Conservation (phyloP, 30 jellyfish, hydroid and myxozoan genomes). For the Cassiopea andromeda region DNA sequence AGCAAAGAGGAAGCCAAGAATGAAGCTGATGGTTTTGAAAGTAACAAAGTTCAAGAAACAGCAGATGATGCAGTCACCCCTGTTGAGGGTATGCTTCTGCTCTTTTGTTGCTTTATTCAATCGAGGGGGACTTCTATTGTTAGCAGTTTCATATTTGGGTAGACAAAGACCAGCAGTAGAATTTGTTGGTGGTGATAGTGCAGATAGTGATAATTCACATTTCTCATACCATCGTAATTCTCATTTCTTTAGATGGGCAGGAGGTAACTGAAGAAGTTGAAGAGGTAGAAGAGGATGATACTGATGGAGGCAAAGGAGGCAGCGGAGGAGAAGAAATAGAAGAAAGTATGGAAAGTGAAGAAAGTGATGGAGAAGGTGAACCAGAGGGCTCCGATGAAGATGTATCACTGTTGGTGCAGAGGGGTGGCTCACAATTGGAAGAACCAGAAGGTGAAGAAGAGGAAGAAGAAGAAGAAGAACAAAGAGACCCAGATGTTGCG, state of each 20-base stretch:
- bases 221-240: not conserved
- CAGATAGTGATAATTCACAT: not conserved
- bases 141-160: no score
- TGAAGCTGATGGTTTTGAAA: not conserved
- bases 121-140: no score
- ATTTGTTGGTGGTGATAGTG: no score
- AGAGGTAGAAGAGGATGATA: conserved; percentile 18
- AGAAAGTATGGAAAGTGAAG: conserved; percentile 23
- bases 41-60: not conserved
- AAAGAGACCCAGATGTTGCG: conserved; percentile 43
- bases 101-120: no score
- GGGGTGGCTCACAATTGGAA: not conserved
- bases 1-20: not conserved
- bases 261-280: conserved; percentile 29
- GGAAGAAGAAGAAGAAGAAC: conserved; percentile 43
- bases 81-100: not conserved
- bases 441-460: conserved; percentile 52
- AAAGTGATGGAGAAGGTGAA: conserved; percentile 35
- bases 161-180: no score
- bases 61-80: not conserved
- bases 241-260: not conserved
- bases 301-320: conserved; percentile 1
- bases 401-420: conserved; percentile 47
- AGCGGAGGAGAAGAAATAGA: conserved; percentile 27
- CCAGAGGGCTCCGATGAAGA: conserved; percentile 40